Conservation (phyloP, 2,888 invertebrate species). For the Hedya salicella region DNA sequence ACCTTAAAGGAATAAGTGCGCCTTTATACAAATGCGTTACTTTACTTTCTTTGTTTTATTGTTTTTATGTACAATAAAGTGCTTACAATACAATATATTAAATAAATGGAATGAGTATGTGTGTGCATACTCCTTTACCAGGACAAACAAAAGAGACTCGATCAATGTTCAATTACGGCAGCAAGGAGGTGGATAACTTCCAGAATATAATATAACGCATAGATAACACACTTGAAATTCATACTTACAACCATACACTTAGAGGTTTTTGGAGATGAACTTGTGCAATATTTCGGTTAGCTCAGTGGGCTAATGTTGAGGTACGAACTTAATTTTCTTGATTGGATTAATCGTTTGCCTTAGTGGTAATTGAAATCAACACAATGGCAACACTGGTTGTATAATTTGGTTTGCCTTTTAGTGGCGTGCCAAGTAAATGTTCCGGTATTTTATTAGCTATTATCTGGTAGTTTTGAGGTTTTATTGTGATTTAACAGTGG, state of each 20-base stretch:
- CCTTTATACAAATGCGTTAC: too few species aligned
- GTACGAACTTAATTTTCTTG: neutral
- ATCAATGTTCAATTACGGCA: neutral
- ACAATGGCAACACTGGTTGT: neutral
- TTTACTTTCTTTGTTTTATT: too few species aligned
- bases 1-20: too few species aligned
- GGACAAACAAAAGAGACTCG: slow-evolving; percentile 1
- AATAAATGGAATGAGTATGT: neutral
- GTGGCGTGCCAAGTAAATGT: neutral
- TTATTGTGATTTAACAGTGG: slow-evolving; percentile 5
- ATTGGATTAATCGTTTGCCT: slow-evolving; percentile 3
- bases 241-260: neutral
- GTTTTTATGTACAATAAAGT: too few species aligned
- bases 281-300: neutral
- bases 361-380: neutral
- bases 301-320: neutral
- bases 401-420: neutral
- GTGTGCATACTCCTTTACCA: neutral
- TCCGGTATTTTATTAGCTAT: slow-evolving; percentile 7
- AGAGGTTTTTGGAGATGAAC: neutral
- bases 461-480: slow-evolving; percentile 15
- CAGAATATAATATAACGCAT: neutral
- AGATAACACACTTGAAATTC: neutral
- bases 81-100: too few species aligned
- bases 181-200: neutral